Conservation (phyloP, 2,113 vertebrate genomes). For the Synodontis membranacea region DNA sequence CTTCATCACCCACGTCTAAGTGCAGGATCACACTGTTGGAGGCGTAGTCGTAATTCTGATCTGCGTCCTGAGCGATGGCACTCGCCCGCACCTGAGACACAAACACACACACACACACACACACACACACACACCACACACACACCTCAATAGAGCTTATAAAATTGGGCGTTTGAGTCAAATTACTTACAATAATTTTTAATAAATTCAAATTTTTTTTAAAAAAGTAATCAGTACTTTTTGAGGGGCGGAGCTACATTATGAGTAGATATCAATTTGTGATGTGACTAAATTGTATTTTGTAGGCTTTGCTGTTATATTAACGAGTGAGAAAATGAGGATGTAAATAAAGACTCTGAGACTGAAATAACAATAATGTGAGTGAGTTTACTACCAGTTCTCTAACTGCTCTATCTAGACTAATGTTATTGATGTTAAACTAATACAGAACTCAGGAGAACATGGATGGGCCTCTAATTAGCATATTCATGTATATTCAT, state of each 20-base stretch:
- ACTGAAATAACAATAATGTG: neutral
- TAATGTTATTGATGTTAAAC: neutral
- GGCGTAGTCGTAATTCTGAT: constrained; percentile 91
- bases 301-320: neutral
- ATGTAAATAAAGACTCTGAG: neutral
- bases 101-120: constrained; percentile 22
- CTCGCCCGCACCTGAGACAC: constrained; percentile 82
- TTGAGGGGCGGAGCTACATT: neutral
- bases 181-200: neutral
- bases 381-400: too few species aligned
- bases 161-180: neutral
- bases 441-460: neutral
- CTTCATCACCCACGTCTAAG: constrained; percentile 89
- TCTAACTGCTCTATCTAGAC: too few species aligned
- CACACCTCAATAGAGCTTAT: neutral
- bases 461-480: neutral
- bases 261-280: neutral
- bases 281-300: neutral
- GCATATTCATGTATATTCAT: neutral
- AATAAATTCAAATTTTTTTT: too few species aligned
- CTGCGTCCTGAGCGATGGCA: constrained; percentile 79
- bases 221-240: neutral
- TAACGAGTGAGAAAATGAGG: neutral
- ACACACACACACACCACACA: constrained; percentile 16
- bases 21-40: constrained; percentile 91